A percentile compares a stretch with the other conserved stretches of the same genome.
These are phyloP conservation scores for Spilosoma lubricipeda DNA, from an alignment of 2,888 invertebrate species.

Conservation along the genomic window DNA sequence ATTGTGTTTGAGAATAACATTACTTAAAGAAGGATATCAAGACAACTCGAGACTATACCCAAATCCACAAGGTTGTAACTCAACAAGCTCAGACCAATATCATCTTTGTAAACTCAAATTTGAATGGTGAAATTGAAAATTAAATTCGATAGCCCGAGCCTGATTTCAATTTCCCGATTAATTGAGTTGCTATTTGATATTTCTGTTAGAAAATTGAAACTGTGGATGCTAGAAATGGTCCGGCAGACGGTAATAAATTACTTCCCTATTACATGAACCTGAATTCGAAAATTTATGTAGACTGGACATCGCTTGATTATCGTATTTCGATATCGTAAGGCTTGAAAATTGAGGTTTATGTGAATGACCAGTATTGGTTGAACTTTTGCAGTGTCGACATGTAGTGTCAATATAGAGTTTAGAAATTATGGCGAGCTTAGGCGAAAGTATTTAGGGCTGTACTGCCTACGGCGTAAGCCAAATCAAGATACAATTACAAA, in stretches of 20 bases:
- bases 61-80: neutral
- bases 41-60: neutral
- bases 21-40: neutral
- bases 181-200: constrained; percentile 1
- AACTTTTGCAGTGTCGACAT: neutral
- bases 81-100: neutral
- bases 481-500: too few relatives aligned
- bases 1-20: neutral
- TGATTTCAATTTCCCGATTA: neutral
- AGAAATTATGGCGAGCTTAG: too few relatives aligned
- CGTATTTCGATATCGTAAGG: too few relatives aligned
- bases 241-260: neutral
- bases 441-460: too few relatives aligned
- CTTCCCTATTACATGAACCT: neutral
- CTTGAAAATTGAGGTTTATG: too few relatives aligned
- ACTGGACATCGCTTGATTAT: neutral
- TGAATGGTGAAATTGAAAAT: neutral
- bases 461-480: too few relatives aligned
- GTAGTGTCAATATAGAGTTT: too few relatives aligned
- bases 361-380: neutral
- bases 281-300: neutral
- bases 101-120: neutral
- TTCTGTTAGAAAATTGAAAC: constrained; percentile 1
- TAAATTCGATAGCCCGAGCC: neutral
- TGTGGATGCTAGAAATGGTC: neutral